Conservation (phyloP, 2,888 invertebrate species). For the Lithophane leautieri region DNA sequence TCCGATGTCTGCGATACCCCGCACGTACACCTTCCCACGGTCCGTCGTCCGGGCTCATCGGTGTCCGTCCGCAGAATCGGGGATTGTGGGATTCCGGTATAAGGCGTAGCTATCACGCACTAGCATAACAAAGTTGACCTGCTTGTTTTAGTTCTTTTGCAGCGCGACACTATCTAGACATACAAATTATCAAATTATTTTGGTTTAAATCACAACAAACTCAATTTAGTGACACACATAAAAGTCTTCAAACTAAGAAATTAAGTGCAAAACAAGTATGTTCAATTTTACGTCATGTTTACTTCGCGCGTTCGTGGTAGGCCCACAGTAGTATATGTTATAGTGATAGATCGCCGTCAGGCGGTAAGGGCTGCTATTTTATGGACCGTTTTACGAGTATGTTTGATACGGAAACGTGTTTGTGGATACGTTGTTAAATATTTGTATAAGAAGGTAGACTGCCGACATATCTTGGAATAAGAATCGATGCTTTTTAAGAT, state of each 20-base stretch:
- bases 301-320: background rate
- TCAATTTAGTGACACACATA: background rate
- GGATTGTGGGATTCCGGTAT: no score
- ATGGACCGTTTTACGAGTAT: constrained; percentile 29
- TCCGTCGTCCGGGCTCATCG: no score
- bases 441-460: background rate
- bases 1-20: no score
- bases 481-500: no score
- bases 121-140: no score
- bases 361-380: constrained; percentile 17
- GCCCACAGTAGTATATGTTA: constrained; percentile 24
- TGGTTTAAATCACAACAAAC: background rate
- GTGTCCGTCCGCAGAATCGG: no score
- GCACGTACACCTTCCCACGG: no score
- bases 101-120: no score
- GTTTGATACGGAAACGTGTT: constrained; percentile 29
- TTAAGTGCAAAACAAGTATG: background rate
- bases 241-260: background rate
- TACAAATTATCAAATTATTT: background rate
- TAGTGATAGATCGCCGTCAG: constrained; percentile 17
- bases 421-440: constrained; percentile 20
- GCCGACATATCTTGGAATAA: no score
- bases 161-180: no score
- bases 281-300: background rate
- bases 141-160: no score